Evolutionary conservation across 2,113 vertebrate species (phyloP).

Genomic region (Pluvianellus socialis): DNA sequence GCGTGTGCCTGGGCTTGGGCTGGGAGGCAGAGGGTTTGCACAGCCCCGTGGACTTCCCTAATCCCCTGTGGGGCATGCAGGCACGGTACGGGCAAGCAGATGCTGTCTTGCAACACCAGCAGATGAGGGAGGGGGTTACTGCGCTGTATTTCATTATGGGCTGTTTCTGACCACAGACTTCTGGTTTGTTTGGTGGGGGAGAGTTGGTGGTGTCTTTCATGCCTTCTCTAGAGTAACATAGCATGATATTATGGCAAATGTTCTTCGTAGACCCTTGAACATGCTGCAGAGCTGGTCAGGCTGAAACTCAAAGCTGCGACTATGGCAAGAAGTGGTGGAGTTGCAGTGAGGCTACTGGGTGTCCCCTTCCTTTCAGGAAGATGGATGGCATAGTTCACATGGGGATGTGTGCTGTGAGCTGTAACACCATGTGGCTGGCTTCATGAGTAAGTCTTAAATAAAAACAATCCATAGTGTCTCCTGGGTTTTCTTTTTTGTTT

Average conservation of each 20-base stretch:
- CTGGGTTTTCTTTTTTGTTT: not conserved
- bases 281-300: not conserved
- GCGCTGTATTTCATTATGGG: not conserved
- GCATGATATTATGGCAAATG: not conserved
- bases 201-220: not conserved
- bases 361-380: not conserved
- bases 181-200: not conserved
- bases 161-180: not conserved
- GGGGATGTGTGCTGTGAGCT: not conserved
- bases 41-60: accelerated
- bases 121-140: not conserved
- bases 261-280: not conserved
- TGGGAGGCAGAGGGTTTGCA: not conserved
- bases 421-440: not conserved
- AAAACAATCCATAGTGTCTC: not conserved
- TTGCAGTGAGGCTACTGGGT: not conserved
- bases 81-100: not conserved
- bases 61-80: too few species aligned
- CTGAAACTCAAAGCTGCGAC: not conserved
- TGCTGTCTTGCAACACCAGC: not conserved
- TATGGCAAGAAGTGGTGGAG: not conserved
- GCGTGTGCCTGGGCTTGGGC: not conserved
- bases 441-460: not conserved
- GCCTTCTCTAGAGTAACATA: not conserved
- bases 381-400: accelerated